Evolutionary conservation across 92 coral and sea anemone species (phyloP).

Genomic region (Hydrozoanthus gracilis): DNA sequence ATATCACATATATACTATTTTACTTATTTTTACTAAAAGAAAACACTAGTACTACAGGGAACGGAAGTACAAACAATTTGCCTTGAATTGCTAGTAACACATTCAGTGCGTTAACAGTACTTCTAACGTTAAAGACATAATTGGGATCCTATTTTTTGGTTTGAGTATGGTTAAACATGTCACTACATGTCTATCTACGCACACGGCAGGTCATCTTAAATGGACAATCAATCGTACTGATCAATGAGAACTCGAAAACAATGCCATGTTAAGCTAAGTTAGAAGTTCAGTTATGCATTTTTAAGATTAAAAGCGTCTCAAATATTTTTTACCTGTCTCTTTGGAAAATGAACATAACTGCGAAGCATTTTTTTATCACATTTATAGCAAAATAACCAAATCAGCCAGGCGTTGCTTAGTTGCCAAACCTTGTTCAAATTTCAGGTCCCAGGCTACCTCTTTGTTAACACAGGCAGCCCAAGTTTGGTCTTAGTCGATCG

Average conservation of each 20-base stretch:
- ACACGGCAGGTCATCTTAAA: no score
- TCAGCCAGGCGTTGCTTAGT: slow-evolving; percentile 23
- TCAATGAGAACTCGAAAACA: background rate
- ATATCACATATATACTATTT: background rate
- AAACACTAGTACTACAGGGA: no score
- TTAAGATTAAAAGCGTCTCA: background rate
- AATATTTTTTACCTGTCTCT: slow-evolving; percentile 4
- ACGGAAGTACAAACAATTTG: no score
- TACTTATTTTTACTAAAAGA: no score
- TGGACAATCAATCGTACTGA: no score
- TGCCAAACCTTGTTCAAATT: background rate
- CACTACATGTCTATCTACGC: no score
- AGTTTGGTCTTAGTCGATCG: background rate
- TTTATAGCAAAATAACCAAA: background rate
- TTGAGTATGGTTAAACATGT: no score
- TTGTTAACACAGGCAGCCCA: background rate
- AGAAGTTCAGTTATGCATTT: background rate
- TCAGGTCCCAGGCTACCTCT: background rate
- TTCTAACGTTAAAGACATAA: no score
- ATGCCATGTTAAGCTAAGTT: background rate
- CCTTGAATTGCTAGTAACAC: no score
- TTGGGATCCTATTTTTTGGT: no score
- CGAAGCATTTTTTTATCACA: background rate
- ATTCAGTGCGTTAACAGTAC: no score
- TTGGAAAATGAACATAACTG: background rate